Evolutionary conservation across 2,797 vertebrate genomes (phyloP).

Genomic region (Chaetodon trifasciatus): DNA sequence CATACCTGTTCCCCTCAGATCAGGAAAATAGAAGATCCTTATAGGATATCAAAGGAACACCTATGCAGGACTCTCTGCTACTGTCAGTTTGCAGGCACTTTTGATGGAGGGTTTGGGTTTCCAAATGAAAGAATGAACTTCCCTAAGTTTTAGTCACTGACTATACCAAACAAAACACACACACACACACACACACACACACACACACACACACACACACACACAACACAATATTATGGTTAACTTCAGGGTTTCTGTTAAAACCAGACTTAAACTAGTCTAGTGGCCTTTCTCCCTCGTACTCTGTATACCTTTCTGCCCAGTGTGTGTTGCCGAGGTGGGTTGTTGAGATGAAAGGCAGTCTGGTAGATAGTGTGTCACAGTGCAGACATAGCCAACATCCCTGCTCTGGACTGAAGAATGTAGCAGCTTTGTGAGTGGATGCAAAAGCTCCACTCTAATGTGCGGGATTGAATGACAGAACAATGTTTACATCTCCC

Average conservation of each 20-base stretch:
- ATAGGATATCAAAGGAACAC: no score
- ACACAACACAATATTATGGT: background rate
- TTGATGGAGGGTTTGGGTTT: no score
- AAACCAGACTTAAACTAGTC: background rate
- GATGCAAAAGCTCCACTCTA: conserved; percentile 78
- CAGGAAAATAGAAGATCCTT: no score
- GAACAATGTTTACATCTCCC: conserved; percentile 85
- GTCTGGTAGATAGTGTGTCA: conserved; percentile 82
- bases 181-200: no score
- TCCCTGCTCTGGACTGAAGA: conserved; percentile 76
- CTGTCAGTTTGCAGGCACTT: no score
- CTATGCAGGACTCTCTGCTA: no score
- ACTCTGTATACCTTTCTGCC: background rate
- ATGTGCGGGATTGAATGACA: conserved; percentile 84
- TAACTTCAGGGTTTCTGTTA: background rate
- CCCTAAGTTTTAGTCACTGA: background rate
- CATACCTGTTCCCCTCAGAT: no score
- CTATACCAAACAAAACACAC: background rate
- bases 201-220: no score
- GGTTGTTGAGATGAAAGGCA: conserved; percentile 84
- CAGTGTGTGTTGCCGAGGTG: conserved; percentile 68
- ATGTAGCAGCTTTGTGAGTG: conserved; percentile 71
- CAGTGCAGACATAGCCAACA: conserved; percentile 72
- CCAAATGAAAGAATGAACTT: background rate
- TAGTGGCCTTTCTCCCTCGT: background rate